Base-by-base conservation (phyloP, 2,888 invertebrate genomes). In the Thalpophila matura region DNA sequence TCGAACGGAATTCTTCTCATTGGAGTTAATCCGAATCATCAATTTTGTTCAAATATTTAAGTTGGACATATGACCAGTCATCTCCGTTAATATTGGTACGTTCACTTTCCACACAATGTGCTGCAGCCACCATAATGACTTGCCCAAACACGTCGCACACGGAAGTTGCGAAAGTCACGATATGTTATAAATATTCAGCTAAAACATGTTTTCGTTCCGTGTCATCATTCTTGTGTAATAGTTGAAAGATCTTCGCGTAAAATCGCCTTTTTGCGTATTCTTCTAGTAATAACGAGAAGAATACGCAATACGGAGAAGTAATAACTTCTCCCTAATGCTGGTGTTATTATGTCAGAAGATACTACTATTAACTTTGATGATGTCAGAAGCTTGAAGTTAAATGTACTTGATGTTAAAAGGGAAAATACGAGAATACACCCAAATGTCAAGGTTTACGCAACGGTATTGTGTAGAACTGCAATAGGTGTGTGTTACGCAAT, bases 361-460 rank as follows among this genome's bases (percentile, higher is more conserved):
- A 27, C 16, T 67, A 59, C 18, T 20, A 68, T 78, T 70, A 59
- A 60, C 31, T 42, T 49, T 45, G 37, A 29, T 71, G 77, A 65
- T 46, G 73, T 65, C 73, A 71, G 26, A 51, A 12, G 2, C 18
- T 7, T n/a, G n/a, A n/a, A 29, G 54, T 27, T 55, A 67, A 12
- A 20, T 16, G 35, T 4, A 18, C 18, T 53, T 40, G 29, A 54
- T 42, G 64, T 72, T 75, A 79, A 86, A 86, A 84, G 80, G 84
- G 84, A 88, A 83, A 88, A 84, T 79, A 57, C 46, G 59, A 74
- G 68, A 70, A 60, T 74, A 74, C 50, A 72, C 55, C 82, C 42
- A 79, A 91, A 91, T 90, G 90, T 92, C 91, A 91, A 89, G 86
- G 88, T 89, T 89, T 91, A 88, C 88, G 91, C 89, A 92, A 93